phyloP scores from a whole-genome alignment of 2,113 vertebrate genomes.

The Platanista minor region DNA sequence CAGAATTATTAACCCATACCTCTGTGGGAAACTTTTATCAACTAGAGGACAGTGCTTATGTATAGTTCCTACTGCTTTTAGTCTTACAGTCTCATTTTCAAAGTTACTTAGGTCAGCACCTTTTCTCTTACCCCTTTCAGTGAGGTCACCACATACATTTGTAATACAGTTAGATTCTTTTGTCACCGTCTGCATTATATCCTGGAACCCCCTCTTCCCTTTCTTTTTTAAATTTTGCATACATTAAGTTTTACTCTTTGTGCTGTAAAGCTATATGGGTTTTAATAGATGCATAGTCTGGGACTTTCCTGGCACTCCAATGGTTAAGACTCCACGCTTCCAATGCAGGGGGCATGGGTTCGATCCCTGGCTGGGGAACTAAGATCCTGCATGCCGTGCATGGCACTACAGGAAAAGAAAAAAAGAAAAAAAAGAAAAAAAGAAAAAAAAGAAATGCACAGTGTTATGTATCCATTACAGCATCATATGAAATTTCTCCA shows the following conservation, averaged over 20 bases:
- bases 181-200: background rate
- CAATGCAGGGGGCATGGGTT: background rate
- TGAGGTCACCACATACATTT: background rate
- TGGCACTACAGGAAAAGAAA: background rate
- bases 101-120: background rate
- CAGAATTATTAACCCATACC: background rate
- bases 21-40: background rate
- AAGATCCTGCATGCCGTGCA: background rate
- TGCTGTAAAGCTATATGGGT: background rate
- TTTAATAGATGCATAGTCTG: conserved; percentile 2
- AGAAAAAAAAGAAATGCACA: background rate
- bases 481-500: background rate
- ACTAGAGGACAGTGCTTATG: background rate
- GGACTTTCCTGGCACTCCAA: background rate
- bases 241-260: background rate
- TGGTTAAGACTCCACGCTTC: background rate
- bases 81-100: background rate
- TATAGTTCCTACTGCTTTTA: background rate
- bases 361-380: background rate
- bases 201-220: background rate
- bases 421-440: background rate
- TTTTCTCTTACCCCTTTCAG: background rate
- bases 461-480: background rate
- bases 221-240: background rate
- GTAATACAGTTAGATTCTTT: background rate